phyloP scores from a whole-genome alignment of 1,140 invertebrate species.

The Drosophila kikkawai region DNA sequence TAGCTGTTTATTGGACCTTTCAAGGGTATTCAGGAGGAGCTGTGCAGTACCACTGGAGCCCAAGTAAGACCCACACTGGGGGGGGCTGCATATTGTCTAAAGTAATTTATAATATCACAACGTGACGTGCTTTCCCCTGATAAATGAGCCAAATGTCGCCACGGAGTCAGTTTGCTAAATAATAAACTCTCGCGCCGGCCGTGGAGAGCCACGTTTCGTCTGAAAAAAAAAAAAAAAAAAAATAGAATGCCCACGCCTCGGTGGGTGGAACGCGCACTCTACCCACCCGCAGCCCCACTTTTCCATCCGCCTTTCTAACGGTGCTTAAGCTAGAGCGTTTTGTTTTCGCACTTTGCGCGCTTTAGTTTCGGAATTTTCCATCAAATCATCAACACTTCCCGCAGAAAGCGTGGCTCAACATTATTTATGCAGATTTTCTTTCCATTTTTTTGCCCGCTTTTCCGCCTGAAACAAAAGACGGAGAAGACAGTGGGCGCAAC shows the following conservation, averaged over 20 bases:
- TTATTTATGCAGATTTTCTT: slow-evolving; percentile 77
- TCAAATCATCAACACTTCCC: slow-evolving; percentile 78
- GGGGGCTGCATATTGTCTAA: slow-evolving; percentile 38
- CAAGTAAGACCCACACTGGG: slow-evolving; percentile 12
- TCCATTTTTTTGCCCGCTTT: slow-evolving; percentile 20
- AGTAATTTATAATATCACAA: slow-evolving; percentile 51
- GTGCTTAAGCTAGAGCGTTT: slow-evolving; percentile 45
- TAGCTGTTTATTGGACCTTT: neutral
- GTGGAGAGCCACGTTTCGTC: slow-evolving; percentile 37
- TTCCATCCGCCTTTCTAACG: slow-evolving; percentile 25
- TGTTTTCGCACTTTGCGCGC: slow-evolving; percentile 58
- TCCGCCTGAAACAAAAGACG: slow-evolving; percentile 55
- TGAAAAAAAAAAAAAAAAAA: slow-evolving; percentile 4
- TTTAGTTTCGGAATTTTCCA: slow-evolving; percentile 70
- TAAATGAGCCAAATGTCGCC: slow-evolving; percentile 53
- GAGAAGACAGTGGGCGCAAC: slow-evolving; percentile 61
- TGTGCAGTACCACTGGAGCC: neutral
- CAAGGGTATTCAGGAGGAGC: neutral
- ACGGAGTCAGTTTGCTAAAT: slow-evolving; percentile 54
- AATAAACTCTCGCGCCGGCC: slow-evolving; percentile 39
- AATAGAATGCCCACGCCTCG: slow-evolving; percentile 31
- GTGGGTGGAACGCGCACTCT: slow-evolving; percentile 8
- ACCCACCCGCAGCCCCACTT: neutral
- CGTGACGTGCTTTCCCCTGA: slow-evolving; percentile 53
- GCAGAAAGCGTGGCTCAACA: slow-evolving; percentile 63